phyloP scores from a whole-genome alignment of 2,797 vertebrate species.

The Staurois parvus region DNA sequence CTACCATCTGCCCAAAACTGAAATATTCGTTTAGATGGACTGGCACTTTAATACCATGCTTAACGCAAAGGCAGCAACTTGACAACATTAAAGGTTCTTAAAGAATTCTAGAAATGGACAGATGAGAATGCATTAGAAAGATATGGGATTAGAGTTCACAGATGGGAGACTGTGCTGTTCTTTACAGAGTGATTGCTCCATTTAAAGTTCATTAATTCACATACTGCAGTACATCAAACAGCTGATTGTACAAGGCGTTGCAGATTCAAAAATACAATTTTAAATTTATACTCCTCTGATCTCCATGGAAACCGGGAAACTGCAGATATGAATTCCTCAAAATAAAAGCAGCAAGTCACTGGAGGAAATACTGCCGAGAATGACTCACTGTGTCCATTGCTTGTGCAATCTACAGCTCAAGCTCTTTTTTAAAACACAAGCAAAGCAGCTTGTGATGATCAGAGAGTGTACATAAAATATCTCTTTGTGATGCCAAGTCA shows the following conservation, averaged over 20 bases:
- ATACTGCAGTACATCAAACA: constrained; percentile 33
- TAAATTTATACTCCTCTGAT: constrained; percentile 49
- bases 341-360: constrained; percentile 53
- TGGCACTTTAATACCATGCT: too few species aligned
- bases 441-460: not conserved
- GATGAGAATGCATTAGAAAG: not conserved
- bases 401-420: constrained; percentile 2
- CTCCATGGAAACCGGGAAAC: constrained; percentile 28
- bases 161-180: not conserved
- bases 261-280: constrained; percentile 54
- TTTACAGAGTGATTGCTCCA: constrained; percentile 12
- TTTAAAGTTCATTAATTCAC: constrained; percentile 38
- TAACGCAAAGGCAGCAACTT: too few species aligned
- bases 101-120: not conserved
- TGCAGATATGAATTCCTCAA: constrained; percentile 40
- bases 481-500: not conserved
- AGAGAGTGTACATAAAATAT: not conserved
- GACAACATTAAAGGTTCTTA: not conserved
- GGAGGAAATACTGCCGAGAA: constrained; percentile 36
- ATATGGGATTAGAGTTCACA: not conserved
- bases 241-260: constrained; percentile 46
- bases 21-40: too few species aligned
- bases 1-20: too few species aligned
- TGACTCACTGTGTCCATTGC: constrained; percentile 29
- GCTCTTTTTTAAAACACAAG: not conserved